Evolutionary conservation across 2,113 vertebrate genomes (phyloP), one percentile per base, ranked within the genome.

Genomic region (Microcebus griseorufus): DNA sequence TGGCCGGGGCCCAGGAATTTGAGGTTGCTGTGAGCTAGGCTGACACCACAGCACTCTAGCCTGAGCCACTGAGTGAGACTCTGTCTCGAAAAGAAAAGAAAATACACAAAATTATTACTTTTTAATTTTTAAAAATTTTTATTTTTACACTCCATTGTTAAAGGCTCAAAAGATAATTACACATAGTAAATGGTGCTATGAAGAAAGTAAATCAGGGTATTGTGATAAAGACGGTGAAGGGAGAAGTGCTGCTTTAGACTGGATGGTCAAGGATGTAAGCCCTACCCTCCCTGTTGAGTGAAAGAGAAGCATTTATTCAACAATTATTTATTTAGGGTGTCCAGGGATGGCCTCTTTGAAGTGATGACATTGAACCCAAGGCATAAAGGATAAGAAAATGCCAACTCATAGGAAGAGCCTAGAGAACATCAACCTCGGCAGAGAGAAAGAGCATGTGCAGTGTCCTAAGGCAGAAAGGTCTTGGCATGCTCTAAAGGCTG

Each of bases 341-440:
- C 27, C 32, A 67, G 55, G n/a, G 23, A 25, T 67, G 70, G 48
- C 53, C 18, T 75, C 75, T 93, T 82, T 51, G 75, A 86, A 86
- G 72, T 75, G 55, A 69, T 88, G 39, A 81, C 25, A 4, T 23
- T 67, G 55, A 58, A 58, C 55, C 55, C 55, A 58, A 90, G 55
- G 39, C 25, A 39, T 51, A 75, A 92, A 91, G 39, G 80, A n/a
- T 62, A 94, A 88, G 67, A 86, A 96, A 93, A n/a, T 92, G 45
- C 37, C 62, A 90, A 22, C n/a, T 12, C 5, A 27, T 69, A 29
- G 13, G n/a, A 84, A 79, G 48, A 67, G 10, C 5, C 39, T 69
- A 51, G 78, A 60, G 51, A 62, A 55, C 20, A 55, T 39, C 83
- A 80, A 4, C 29, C 18, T 53, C 34, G 58, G 72, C 42, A 86